Evolutionary conservation across 2,797 vertebrate genomes (phyloP), one percentile per base, ranked within the genome.

Genomic region (Parambassis ranga): DNA sequence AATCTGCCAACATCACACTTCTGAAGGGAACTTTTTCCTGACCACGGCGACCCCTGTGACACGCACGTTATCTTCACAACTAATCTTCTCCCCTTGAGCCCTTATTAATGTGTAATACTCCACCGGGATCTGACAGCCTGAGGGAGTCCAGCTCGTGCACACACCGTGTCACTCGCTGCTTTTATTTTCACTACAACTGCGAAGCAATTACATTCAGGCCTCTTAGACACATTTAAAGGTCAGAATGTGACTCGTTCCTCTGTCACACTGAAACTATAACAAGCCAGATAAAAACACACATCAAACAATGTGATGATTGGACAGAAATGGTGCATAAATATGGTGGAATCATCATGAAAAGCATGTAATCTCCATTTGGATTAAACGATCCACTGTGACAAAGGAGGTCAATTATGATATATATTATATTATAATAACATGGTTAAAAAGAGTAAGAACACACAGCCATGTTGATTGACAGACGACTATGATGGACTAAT

Each of bases 1-100:
- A 42, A 60, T 69, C 31, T 32, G 19, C 10, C 11, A 36, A 24
- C 47, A 52, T 53, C 3, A 16, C 58, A 68, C 49, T 46, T 70
- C 48, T 46, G 18, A 41, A 59, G n/a, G n/a, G n/a, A n/a, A n/a
- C n/a, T 64, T 28, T 26, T 18, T 7, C 23, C 23, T 37, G 46
- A 53, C 52, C 20, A 7, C 10, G 1, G 5, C 9, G 11, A 9
- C 20, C 11, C 15, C 8, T 46, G 27, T 44, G 41, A 47, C 2
- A 6, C 19, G 31, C 26, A 14, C 1, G 2, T 28, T 10, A 47
- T 36, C 57, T 3, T 35, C 5, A 6, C 19, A 22, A 10, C 14
- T 30, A 18, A 30, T 30, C 9, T 4, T 10, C 7, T 22, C 10
- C 3, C 5, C 1, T 39, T 5, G 4, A 52, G 14, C 10, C 4